Evolutionary conservation across 1,140 invertebrate genomes (phyloP), one percentile per base, ranked within the genome.

Genomic region (Caenorhabditis remanei): DNA sequence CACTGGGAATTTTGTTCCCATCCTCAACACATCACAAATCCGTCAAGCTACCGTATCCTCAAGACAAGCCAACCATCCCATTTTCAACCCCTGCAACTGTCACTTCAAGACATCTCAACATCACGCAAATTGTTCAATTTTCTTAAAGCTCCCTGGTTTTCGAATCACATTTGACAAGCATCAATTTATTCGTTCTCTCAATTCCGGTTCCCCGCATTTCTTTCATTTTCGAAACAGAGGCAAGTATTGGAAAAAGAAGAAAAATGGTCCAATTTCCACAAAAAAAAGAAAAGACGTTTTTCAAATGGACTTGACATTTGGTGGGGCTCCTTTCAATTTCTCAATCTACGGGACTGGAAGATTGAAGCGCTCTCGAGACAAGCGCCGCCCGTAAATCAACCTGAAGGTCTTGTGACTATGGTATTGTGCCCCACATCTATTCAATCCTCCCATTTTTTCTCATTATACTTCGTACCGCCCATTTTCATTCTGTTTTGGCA

Each of bases 341-440:
- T 71, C 8, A 2, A 71, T 71, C 19, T 32, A 19, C n/a, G 67
- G 41, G 4, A 71, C 67, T n/a, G 32, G 24, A 65, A 71, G 65
- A 46, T 71, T 71, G 65, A 71, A 41, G 19, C n/a, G 65, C 65
- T 0, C 2, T 65, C 32, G 32, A 32, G 32, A 32, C 41, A 43
- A 46, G 9, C 6, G 4, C 71, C 46, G 46, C 43, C 71, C 71
- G 71, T 79, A 79, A 79, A 79, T 79, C 71, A 79, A 79, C 43
- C 43, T 4, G 9, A 46, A 32, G 24, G 5, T 11, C 63, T 32
- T 32, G 32, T 32, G 32, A 32, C 21, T 67, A 67, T 67, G 24
- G 63, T 75, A n/a, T 43, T 43, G 5, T 24, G 19, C 4, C 46
- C 43, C 5, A 2, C 21, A 9, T 19, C 16, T 19, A 9, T 19